phyloP scores from a whole-genome alignment of 2,888 invertebrate species.

The Netelia melanura region DNA sequence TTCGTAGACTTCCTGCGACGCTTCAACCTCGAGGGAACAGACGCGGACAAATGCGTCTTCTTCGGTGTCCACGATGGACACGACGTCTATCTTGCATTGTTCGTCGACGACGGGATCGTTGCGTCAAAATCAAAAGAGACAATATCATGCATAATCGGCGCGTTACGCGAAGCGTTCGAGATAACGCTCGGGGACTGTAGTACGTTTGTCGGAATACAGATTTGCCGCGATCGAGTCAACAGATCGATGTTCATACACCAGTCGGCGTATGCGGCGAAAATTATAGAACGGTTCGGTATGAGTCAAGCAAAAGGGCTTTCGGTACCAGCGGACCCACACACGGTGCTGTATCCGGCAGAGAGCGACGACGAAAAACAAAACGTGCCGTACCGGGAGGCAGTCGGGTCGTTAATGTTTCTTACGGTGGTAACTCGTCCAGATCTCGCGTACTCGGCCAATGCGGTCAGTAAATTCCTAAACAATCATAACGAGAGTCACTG shows the following conservation, averaged over 20 bases:
- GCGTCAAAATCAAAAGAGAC: conserved; percentile 28
- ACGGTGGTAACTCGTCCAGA: conserved; percentile 54
- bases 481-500: conserved; percentile 54
- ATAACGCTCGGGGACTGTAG: conserved; percentile 58
- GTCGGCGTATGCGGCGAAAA: conserved; percentile 46
- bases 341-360: conserved; percentile 35
- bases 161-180: conserved; percentile 39
- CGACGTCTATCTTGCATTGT: conserved; percentile 36
- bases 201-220: conserved; percentile 64
- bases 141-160: conserved; percentile 11
- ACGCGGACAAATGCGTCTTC: conserved; percentile 45
- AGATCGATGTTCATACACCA: conserved; percentile 66
- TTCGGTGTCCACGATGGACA: conserved; percentile 30
- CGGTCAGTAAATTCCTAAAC: conserved; percentile 57
- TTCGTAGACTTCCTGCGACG: conserved; percentile 25
- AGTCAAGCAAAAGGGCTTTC: conserved; percentile 51
- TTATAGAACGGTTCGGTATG: conserved; percentile 60
- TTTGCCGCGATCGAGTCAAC: conserved; percentile 49
- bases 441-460: conserved; percentile 47
- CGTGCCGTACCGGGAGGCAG: conserved; percentile 58
- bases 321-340: conserved; percentile 34
- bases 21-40: conserved; percentile 38
- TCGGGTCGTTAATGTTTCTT: conserved; percentile 59
- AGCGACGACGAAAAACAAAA: conserved; percentile 5
- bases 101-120: conserved; percentile 45